Conservation (phyloP, 2,888 invertebrate genomes). For the Drosophila mimetica region DNA sequence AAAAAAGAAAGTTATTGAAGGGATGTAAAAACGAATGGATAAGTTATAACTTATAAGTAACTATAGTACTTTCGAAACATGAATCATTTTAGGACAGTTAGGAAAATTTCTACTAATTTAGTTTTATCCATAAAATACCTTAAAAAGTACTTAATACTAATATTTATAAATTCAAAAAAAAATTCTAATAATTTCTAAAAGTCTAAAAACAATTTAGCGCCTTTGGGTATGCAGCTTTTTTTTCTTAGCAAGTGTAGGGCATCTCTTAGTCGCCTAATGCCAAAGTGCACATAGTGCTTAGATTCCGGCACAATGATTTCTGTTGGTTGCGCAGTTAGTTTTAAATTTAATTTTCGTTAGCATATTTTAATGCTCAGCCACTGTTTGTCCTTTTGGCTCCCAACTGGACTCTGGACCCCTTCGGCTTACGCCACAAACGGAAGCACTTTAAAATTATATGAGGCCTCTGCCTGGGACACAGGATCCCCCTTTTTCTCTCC, state of each 20-base stretch:
- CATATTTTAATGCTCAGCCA: conserved; percentile 63
- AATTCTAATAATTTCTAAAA: too few relatives aligned
- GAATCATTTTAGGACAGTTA: too few relatives aligned
- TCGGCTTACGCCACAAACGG: conserved; percentile 67
- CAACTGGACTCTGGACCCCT: conserved; percentile 11
- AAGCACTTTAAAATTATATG: conserved; percentile 80
- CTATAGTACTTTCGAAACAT: too few relatives aligned
- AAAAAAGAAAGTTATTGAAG: neutral
- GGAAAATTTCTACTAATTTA: too few relatives aligned
- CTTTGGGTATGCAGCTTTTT: too few relatives aligned
- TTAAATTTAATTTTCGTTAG: conserved; percentile 69
- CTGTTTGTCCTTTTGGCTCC: conserved; percentile 66
- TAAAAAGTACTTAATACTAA: too few relatives aligned
- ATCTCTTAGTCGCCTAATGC: neutral
- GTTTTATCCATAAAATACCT: too few relatives aligned
- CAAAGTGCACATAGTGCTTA: neutral
- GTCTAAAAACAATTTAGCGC: too few relatives aligned
- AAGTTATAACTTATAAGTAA: too few relatives aligned
- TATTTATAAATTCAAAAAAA: too few relatives aligned
- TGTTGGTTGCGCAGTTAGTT: conserved; percentile 55
- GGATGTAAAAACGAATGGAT: neutral
- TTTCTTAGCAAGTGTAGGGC: neutral
- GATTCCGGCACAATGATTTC: conserved; percentile 38
- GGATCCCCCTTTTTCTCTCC: too few relatives aligned
- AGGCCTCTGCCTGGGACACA: conserved; percentile 56